Evolutionary conservation across 2,113 vertebrate species (phyloP).

Genomic region (Glaucomys volans): DNA sequence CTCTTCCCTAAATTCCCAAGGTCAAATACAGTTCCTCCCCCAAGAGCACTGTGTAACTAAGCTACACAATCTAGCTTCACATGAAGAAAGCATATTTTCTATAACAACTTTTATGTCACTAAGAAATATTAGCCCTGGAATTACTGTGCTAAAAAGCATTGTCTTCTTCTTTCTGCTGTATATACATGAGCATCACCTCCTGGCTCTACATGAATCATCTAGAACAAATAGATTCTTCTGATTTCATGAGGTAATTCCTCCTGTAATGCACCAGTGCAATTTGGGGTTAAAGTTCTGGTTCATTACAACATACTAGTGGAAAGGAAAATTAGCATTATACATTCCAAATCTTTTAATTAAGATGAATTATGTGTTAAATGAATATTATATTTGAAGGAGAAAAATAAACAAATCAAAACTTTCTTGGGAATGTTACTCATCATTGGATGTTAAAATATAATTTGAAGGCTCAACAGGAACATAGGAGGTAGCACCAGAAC

Average conservation of each 20-base stretch:
- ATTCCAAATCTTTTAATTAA: not conserved
- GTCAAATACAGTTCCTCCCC: not conserved
- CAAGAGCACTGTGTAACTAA: not conserved
- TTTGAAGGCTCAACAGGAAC: not conserved
- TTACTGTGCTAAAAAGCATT: not conserved
- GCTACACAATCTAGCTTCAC: not conserved
- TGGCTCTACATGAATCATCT: not conserved
- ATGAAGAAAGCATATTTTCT: not conserved
- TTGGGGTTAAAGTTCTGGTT: not conserved
- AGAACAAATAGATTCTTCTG: not conserved
- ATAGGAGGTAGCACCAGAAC: not conserved
- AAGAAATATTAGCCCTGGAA: not conserved
- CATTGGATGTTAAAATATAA: not conserved
- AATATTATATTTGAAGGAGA: not conserved
- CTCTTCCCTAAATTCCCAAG: not conserved
- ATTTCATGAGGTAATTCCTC: not conserved
- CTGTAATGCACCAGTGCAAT: not conserved
- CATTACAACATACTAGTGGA: not conserved
- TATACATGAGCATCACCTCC: not conserved
- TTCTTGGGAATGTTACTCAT: not conserved
- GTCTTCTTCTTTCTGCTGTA: not conserved
- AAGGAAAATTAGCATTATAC: not conserved
- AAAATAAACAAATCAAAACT: not conserved
- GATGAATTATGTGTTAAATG: not conserved
- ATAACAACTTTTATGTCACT: not conserved